Conservation (phyloP, 1,140 invertebrate genomes). For the Drosophila lowei region DNA sequence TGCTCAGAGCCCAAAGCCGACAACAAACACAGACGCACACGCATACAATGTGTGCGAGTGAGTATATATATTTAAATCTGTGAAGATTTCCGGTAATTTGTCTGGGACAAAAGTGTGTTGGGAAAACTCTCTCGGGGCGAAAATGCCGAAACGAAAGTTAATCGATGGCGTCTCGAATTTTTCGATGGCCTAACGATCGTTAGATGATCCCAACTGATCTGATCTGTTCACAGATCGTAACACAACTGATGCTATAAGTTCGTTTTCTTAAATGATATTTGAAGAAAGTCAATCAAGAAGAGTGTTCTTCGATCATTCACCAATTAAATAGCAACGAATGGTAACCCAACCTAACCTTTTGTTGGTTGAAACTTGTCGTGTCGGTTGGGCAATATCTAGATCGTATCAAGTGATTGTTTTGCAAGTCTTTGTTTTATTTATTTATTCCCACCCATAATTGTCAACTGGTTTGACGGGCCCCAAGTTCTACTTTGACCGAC, state of each 20-base stretch:
- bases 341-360: constrained; percentile 40
- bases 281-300: too few relatives aligned
- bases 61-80: constrained; percentile 45
- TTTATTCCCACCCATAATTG: constrained; percentile 48
- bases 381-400: constrained; percentile 49
- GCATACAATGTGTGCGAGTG: constrained; percentile 1
- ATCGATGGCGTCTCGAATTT: too few relatives aligned
- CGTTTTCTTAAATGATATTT: too few relatives aligned
- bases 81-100: constrained; percentile 63
- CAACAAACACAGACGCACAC: constrained; percentile 15
- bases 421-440: constrained; percentile 29
- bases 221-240: too few relatives aligned
- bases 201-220: too few relatives aligned
- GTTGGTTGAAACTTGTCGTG: constrained; percentile 43
- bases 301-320: too few relatives aligned
- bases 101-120: background rate
- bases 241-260: too few relatives aligned
- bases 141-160: background rate
- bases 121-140: background rate
- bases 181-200: too few relatives aligned
- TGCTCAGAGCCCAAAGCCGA: constrained; percentile 38
- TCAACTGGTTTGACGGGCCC: constrained; percentile 74
- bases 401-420: constrained; percentile 56
- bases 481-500: constrained; percentile 59
- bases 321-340: too few relatives aligned